A percentile compares a stretch with the other conserved stretches of the same genome.
These are phyloP conservation scores for Typhlichthys eigenmanni DNA, from an alignment of 2,797 vertebrate genomes.

Conservation along the genomic window DNA sequence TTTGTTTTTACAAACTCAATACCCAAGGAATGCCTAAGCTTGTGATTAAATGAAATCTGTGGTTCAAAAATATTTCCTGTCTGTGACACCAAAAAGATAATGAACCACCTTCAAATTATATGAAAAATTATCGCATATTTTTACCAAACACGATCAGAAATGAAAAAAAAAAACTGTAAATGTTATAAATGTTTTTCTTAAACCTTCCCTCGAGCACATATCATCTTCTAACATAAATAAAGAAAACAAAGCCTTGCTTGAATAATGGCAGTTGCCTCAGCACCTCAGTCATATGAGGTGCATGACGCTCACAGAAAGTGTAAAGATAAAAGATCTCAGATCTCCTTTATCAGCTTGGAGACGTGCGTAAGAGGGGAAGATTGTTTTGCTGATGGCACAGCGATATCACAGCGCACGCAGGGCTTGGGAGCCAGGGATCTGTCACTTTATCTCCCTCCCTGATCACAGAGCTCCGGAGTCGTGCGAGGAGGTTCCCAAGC, in stretches of 20 bases:
- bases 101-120: no score
- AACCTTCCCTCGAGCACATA: no score
- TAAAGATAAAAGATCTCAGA: slow-evolving; percentile 46
- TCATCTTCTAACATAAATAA: slow-evolving; percentile 3
- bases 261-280: slow-evolving; percentile 11
- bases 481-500: slow-evolving; percentile 33
- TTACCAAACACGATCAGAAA: no score
- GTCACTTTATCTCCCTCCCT: slow-evolving; percentile 35
- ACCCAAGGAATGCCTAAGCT: slow-evolving; percentile 3
- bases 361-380: slow-evolving; percentile 37
- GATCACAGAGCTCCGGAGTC: slow-evolving; percentile 18
- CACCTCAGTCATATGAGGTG: slow-evolving; percentile 20
- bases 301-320: slow-evolving; percentile 29
- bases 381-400: slow-evolving; percentile 50
- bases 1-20: slow-evolving; percentile 6
- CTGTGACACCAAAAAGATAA: no score
- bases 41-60: slow-evolving; percentile 11
- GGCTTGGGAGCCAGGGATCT: slow-evolving; percentile 18
- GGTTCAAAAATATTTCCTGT: no score
- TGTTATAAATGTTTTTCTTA: no score
- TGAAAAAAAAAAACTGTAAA: no score
- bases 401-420: slow-evolving; percentile 33
- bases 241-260: neutral
- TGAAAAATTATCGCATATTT: no score
- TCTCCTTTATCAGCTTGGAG: slow-evolving; percentile 30